A percentile compares a stretch with the other conserved stretches of the same genome.
Conservation (phyloP, 2,888 invertebrate species). For the Synanthedon andrenaeformis region DNA sequence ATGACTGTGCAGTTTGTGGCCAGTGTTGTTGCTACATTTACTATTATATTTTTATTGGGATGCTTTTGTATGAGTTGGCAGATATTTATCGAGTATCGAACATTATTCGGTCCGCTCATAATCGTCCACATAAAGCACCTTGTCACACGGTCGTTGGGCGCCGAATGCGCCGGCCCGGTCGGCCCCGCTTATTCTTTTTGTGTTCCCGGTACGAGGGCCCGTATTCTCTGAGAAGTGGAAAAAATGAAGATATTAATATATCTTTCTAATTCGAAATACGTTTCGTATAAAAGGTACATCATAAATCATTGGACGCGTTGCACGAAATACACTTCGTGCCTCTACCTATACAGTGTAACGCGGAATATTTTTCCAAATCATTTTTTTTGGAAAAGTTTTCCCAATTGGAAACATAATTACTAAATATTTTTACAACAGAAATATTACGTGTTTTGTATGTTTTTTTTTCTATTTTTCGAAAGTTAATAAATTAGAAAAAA, state of each 20-base stretch:
- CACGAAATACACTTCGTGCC: conserved; percentile 29
- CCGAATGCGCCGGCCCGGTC: conserved; percentile 52
- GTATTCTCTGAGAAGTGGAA: conserved; percentile 67
- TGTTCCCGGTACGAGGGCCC: conserved; percentile 46
- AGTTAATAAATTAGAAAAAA: no score
- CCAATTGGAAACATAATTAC: conserved; percentile 30
- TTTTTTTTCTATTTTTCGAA: no score
- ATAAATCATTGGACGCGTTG: conserved; percentile 60
- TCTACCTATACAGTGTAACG: conserved; percentile 41
- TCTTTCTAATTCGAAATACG: conserved; percentile 70
- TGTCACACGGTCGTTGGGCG: conserved; percentile 70
- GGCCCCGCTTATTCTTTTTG: conserved; percentile 63
- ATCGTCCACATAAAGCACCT: conserved; percentile 69
- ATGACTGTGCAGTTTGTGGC: conserved; percentile 65
- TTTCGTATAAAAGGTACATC: conserved; percentile 63
- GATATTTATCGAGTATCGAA: conserved; percentile 70
- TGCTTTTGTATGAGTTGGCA: conserved; percentile 71
- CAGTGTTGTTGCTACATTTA: conserved; percentile 64
- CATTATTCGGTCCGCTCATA: conserved; percentile 68
- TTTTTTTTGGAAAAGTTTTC: conserved; percentile 45
- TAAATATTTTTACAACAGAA: no score
- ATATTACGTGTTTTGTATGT: no score
- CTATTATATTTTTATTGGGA: conserved; percentile 70
- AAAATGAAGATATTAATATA: conserved; percentile 71
- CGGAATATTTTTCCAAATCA: conserved; percentile 14